A percentile compares a stretch with the other conserved stretches of the same genome.
Evolutionary conservation across 2,888 invertebrate species (phyloP).

Genomic region (Sarcophaga caerulescens): DNA sequence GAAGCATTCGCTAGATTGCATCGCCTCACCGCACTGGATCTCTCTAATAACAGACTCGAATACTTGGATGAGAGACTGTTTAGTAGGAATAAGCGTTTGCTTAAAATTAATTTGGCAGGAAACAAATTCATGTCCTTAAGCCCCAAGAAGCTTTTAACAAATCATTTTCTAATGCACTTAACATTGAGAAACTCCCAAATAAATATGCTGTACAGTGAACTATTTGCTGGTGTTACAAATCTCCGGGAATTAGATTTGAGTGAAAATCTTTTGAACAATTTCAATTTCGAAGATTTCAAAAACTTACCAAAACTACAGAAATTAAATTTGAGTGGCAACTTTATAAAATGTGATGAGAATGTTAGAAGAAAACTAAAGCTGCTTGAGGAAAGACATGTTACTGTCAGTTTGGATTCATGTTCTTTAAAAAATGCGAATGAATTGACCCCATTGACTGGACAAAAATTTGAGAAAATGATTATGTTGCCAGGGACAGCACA

Average conservation of each 20-base stretch:
- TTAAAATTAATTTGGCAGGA: constrained; percentile 83
- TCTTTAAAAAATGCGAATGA: neutral
- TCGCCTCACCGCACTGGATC: constrained; percentile 82
- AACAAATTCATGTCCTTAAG: constrained; percentile 84
- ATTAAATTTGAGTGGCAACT: constrained; percentile 83
- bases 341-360: constrained; percentile 83
- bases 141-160: constrained; percentile 83
- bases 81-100: constrained; percentile 82
- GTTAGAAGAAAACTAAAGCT: constrained; percentile 73
- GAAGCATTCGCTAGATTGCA: constrained; percentile 84
- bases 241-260: constrained; percentile 84
- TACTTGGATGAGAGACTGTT: constrained; percentile 83
- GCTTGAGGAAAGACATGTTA: constrained; percentile 72
- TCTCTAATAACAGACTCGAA: constrained; percentile 85
- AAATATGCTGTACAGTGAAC: constrained; percentile 82
- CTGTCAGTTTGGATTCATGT: constrained; percentile 69
- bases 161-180: constrained; percentile 83
- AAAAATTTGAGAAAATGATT: constrained; percentile 76
- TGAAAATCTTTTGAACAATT: constrained; percentile 84
- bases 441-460: neutral
- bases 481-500: constrained; percentile 57
- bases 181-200: constrained; percentile 84
- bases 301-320: constrained; percentile 79
- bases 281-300: constrained; percentile 82
- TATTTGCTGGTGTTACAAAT: constrained; percentile 83